Evolutionary conservation across 1,140 invertebrate species (phyloP), one percentile per base, ranked within the genome.

Genomic region (Ostrea edulis): DNA sequence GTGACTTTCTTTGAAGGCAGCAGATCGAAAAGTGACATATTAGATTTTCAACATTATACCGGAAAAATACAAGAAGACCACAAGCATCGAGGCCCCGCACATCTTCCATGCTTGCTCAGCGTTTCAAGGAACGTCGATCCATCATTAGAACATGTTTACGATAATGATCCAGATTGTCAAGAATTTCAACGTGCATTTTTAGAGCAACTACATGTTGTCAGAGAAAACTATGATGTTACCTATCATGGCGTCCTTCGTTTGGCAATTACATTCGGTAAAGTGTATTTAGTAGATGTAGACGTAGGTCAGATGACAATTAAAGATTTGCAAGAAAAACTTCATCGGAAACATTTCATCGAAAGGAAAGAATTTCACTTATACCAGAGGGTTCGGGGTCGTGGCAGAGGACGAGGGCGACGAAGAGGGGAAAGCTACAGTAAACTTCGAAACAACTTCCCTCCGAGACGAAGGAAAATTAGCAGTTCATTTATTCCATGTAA

Each of bases 191-290:
- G 55, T 29, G 29, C 68, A 22, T 85, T 85, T 54, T 20, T 51
- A 58, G 51, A 44, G 68, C 84, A 85, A 54, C 9, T 85, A 9
- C 22, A 85, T 14, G 35, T 85, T n/a, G 68, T 52, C 62, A 62
- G 84, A 85, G 58, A 85, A n/a, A 22, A 85, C 68, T 85, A 68
- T 68, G 84, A 85, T 20, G 68, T 9, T 25, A 85, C 84, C 0
- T 85, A 68, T 22, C 84, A 85, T 25, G 84, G 84, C 25, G 35
- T 68, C 52, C 84, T 85, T 8, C 22, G 84, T 12, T 68, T 85
- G 7, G 84, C 62, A 68, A 20, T 85, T 0, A 85, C 84, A 20
- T 85, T 85, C 51, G 84, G 84, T 14, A 85, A 52, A 68, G 62
- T 68, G 35, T 85, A 85, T 58, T 8, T 85, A 17, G 44, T 68